Evolutionary conservation across 2,113 vertebrate species (phyloP).

Genomic region (Aepyceros melampus): DNA sequence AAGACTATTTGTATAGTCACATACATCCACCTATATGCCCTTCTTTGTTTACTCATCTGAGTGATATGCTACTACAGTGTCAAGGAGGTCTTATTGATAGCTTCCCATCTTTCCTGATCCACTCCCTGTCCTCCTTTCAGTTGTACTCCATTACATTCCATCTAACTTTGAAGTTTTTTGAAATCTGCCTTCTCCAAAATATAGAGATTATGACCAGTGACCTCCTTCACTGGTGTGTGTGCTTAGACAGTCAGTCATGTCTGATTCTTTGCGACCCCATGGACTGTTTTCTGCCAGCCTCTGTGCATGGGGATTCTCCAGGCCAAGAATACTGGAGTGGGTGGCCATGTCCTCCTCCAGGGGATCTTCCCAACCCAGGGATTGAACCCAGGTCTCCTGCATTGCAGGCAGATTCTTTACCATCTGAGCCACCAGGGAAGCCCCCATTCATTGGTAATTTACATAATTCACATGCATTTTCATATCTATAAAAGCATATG

Average conservation of each 20-base stretch:
- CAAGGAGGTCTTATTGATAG: background rate
- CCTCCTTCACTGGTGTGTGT: background rate
- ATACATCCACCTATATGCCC: background rate
- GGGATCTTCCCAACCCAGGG: background rate
- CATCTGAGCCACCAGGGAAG: background rate
- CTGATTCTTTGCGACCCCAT: accelerated
- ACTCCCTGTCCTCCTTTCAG: background rate
- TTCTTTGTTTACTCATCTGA: background rate
- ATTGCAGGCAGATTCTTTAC: background rate
- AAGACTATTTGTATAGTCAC: background rate
- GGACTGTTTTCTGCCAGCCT: background rate
- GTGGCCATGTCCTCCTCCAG: background rate
- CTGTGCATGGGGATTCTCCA: background rate
- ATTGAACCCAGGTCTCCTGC: background rate
- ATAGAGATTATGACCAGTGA: background rate
- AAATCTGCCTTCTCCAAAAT: conserved; percentile 6
- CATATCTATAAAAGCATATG: background rate
- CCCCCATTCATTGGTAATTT: background rate
- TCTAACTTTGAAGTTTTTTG: background rate
- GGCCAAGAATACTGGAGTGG: background rate
- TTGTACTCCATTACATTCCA: background rate
- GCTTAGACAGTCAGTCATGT: background rate
- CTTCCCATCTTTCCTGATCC: background rate
- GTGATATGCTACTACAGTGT: background rate
- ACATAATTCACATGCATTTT: background rate